Evolutionary conservation across 1,140 invertebrate genomes (phyloP).

Genomic region (Oryzaephilus surinamensis): DNA sequence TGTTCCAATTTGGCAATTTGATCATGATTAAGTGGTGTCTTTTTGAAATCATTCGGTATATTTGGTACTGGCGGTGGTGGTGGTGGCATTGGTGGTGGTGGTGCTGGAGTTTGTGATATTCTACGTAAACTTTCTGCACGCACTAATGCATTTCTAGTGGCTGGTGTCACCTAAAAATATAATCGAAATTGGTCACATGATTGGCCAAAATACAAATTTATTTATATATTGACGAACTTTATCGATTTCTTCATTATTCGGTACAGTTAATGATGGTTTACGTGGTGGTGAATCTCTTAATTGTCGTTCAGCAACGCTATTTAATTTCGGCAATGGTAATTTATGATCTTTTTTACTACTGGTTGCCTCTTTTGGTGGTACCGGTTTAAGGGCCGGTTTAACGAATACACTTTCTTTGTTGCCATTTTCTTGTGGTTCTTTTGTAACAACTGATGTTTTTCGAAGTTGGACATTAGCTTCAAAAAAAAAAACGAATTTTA

Average conservation of each 20-base stretch:
- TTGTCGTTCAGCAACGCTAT: conserved; percentile 26
- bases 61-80: conserved; percentile 38
- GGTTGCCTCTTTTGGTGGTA: conserved; percentile 27
- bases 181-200: conserved; percentile 2
- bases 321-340: conserved; percentile 24
- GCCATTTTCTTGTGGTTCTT: conserved; percentile 32
- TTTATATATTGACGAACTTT: conserved; percentile 13
- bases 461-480: conserved; percentile 22
- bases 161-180: conserved; percentile 14
- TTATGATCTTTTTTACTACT: conserved; percentile 27
- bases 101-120: conserved; percentile 40
- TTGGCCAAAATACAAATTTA: background rate
- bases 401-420: conserved; percentile 27
- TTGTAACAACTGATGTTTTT: conserved; percentile 22
- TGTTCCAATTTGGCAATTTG: conserved; percentile 51
- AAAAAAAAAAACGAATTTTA: conserved; percentile 8
- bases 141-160: conserved; percentile 25
- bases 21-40: conserved; percentile 39
- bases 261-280: conserved; percentile 8
- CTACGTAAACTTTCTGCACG: conserved; percentile 32
- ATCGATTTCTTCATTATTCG: conserved; percentile 21
- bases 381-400: conserved; percentile 29
- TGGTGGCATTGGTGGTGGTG: conserved; percentile 64
- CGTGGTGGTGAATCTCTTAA: conserved; percentile 18
- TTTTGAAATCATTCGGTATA: conserved; percentile 25